Conservation (phyloP, 2,113 vertebrate species). For the Electrona antarctica region DNA sequence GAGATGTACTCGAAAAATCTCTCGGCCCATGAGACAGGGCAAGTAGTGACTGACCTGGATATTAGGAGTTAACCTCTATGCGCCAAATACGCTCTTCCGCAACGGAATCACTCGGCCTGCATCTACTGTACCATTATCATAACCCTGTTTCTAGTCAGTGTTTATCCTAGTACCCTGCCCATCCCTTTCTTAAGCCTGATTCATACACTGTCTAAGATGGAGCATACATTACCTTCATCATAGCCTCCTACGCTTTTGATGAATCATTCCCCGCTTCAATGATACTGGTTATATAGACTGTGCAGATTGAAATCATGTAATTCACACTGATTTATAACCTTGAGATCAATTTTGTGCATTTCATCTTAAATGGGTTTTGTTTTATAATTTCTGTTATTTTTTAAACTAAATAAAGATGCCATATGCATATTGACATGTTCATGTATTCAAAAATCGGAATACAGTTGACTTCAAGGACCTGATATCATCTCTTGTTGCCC, state of each 20-base stretch:
- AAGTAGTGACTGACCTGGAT: slow-evolving; percentile 58
- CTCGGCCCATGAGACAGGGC: slow-evolving; percentile 34
- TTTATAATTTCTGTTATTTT: slow-evolving; percentile 71
- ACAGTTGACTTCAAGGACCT: slow-evolving; percentile 69
- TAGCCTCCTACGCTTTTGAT: slow-evolving; percentile 55
- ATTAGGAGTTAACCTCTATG: slow-evolving; percentile 51
- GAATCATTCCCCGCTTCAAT: slow-evolving; percentile 61
- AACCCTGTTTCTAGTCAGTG: slow-evolving; percentile 34
- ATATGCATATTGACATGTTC: slow-evolving; percentile 67
- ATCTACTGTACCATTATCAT: slow-evolving; percentile 53
- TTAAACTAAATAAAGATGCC: slow-evolving; percentile 55
- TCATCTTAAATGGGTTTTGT: slow-evolving; percentile 65
- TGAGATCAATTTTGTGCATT: slow-evolving; percentile 71
- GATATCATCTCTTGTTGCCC: slow-evolving; percentile 73
- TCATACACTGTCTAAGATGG: no score
- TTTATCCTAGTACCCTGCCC: slow-evolving; percentile 33
- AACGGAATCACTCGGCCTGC: slow-evolving; percentile 51
- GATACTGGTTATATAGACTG: slow-evolving; percentile 68
- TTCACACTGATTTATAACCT: slow-evolving; percentile 62
- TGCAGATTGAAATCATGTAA: slow-evolving; percentile 65
- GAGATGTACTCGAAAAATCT: slow-evolving; percentile 13
- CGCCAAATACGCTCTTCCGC: slow-evolving; percentile 51
- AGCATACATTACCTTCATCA: slow-evolving; percentile 34
- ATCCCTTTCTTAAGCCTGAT: slow-evolving; percentile 13
- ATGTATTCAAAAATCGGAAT: slow-evolving; percentile 57